Base-by-base conservation (phyloP, 1,140 invertebrate species). In the Nymphalis io region DNA sequence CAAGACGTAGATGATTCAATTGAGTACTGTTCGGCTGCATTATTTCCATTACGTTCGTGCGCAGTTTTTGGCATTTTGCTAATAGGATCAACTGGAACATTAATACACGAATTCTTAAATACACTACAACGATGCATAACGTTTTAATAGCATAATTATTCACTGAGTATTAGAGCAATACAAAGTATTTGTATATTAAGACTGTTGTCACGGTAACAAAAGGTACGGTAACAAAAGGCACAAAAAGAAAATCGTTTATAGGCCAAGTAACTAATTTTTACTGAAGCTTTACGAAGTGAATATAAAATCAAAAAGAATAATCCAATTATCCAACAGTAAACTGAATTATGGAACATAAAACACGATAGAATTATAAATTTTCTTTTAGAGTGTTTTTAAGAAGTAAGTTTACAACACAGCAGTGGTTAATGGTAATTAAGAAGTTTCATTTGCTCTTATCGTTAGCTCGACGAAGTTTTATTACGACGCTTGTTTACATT, bases 81-180 rank as follows among this genome's bases (percentile, higher is more conserved):
- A 58, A 90, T 92, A 53, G 94, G 94, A 85, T 95, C 93, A 38
- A 94, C 79, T 27, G 95, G 94, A 51, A 94, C 92, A 88, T 93
- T 94, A 16, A 95, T 75, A 84, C 94, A 95, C 16, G 94, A 94
- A 84, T 95, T 93, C 70, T 85, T 92, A 75, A 93, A 93, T 55
- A 93, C 92, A 79, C 93, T 92, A 79, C 82, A 88, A 23, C 74
- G 78, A 82, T 93, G 93, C 88, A 91, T 91, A 46, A 79, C 81
- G 44, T 71, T 38, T 18, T 33, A 59, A 39, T 59, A 63, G 44
- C 66, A 75, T 75, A 16, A 33, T 66, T 20, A 51, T 58, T 27
- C 33, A 61, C 44, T 58, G 48, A 18, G 20, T n/a, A 53, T 23
- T 53, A 23, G 42, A 18, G 39, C 2, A n/a, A 58, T 33, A 42